Evolutionary conservation across 2,797 vertebrate genomes (phyloP), one percentile per base, ranked within the genome.

Genomic region (Dallia pectoralis): DNA sequence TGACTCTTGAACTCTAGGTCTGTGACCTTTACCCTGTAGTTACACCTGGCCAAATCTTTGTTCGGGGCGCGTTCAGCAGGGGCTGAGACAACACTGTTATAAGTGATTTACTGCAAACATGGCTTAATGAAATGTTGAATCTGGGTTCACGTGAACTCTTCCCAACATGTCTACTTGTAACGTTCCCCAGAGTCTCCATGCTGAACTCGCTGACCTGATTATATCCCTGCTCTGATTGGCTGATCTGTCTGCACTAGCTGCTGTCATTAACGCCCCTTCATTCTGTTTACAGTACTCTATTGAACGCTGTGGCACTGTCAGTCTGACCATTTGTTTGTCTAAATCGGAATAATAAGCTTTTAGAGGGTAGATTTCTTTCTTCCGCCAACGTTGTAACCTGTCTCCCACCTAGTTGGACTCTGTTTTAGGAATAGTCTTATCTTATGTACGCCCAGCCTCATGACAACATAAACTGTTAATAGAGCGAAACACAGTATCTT

Each of bases 241-340:
- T 2, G 40, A 22, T 5, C n/a, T 1, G 22, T 49, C 25, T 68
- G 27, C 36, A 56, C 30, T 29, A 19, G 44, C 44, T 51, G 44
- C 67, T 29, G 18, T 69, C 22, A 30, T 30, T 9, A 56, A 47
- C 14, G 33, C 36, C 69, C 47, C 70, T 78, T 81, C 82, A 36
- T 68, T 30, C 30, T 59, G 89, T 92, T 92, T 88, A 90, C 82
- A 25, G 85, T 71, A 77, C 72, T 78, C 27, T 53, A 29, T 16
- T 19, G 79, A 70, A 67, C 19, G 40, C 66, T 56, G 40, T 56
- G 44, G 47, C 67, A 32, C 69, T 67, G 53, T 62, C 16, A 15
- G 61, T n/a, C 64, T 32, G 72, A 67, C 47, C 16, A 61, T 27
- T 32, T 56, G 48, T 27, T 62, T 33, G 32, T 27, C 44, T 49